Evolutionary conservation across 1,140 invertebrate species (phyloP), one percentile per base, ranked within the genome.

Genomic region (Aphidius ervi): DNA sequence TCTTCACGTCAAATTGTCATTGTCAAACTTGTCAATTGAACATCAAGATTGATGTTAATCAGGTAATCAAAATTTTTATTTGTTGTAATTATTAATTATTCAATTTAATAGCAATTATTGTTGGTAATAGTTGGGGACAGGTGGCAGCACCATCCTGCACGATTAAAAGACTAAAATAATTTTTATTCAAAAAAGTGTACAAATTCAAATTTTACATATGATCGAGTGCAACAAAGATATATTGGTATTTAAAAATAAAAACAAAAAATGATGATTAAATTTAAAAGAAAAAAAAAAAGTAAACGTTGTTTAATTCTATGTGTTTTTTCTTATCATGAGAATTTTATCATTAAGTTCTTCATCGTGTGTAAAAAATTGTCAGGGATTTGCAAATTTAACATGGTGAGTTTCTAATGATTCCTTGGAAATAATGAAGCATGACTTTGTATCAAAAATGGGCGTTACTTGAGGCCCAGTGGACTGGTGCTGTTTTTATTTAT

Each of bases 111-210:
- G 16, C 16, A 16, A 16, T 16, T 31, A 31, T 31, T 31, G 4
- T 31, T 31, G 23, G 4, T 31, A 3, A 1, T 31, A 40, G 1
- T 23, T 20, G 37, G 70, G 71, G 68, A 67, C 61, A 77, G 75
- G 64, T 76, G 76, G 76, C 76, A 77, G 75, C 77, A 79, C 74
- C 70, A 60, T 50, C 73, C 71, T 72, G 75, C 59, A 46, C 58
- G 65, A 71, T 73, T 74, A 68, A 71, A 75, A 31, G 4, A 31
- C 23, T 31, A 31, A 31, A 31, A 49, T 49, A 23, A 7, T 5
- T n/a, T 16, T 58, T 31, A 62, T 52, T 39, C 31, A 58, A 67
- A 60, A 67, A 63, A 59, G 46, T 16, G 16, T 16, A 43, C 43
- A 47, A 23, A 59, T 56, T 40, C 46, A 60, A 57, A 58, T 67